Conservation (phyloP, 1,140 invertebrate genomes). For the Adoxophyes honmai region DNA sequence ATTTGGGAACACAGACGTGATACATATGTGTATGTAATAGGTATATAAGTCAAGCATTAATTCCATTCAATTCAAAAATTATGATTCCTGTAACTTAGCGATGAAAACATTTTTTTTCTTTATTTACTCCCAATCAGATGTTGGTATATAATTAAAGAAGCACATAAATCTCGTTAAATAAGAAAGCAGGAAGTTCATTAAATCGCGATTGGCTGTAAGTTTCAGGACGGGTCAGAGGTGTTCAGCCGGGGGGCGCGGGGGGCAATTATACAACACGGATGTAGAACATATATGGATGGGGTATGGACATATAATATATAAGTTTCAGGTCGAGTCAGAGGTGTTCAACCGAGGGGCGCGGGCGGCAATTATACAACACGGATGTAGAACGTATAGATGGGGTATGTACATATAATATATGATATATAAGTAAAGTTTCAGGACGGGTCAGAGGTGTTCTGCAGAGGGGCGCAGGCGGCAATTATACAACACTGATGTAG, state of each 20-base stretch:
- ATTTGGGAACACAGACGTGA: too few species aligned
- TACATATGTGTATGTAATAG: too few species aligned
- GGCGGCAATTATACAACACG: conserved; percentile 59
- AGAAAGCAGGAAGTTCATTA: conserved; percentile 52
- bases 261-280: conserved; percentile 56
- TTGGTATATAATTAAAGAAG: too few species aligned
- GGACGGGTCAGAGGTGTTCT: conserved; percentile 69
- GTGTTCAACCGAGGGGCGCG: conserved; percentile 51
- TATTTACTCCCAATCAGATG: too few species aligned
- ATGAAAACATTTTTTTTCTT: too few species aligned
- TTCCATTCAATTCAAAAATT: too few species aligned
- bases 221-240: conserved; percentile 72
- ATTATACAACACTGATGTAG: conserved; percentile 46
- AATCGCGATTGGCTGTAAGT: conserved; percentile 74
- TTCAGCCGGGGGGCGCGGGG: conserved; percentile 47
- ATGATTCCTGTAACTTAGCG: too few species aligned
- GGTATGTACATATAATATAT: background rate
- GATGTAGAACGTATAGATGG: conserved; percentile 11
- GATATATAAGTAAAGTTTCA: too few species aligned
- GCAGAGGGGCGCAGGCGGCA: conserved; percentile 51
- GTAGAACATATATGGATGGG: background rate
- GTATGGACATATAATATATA: background rate
- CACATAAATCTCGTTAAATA: conserved; percentile 28
- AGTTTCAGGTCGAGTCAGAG: conserved; percentile 72
- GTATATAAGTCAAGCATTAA: too few species aligned